These are phyloP conservation scores for Penaeus vannamei DNA, from an alignment of 1,140 invertebrate species.

Conservation along the genomic window DNA sequence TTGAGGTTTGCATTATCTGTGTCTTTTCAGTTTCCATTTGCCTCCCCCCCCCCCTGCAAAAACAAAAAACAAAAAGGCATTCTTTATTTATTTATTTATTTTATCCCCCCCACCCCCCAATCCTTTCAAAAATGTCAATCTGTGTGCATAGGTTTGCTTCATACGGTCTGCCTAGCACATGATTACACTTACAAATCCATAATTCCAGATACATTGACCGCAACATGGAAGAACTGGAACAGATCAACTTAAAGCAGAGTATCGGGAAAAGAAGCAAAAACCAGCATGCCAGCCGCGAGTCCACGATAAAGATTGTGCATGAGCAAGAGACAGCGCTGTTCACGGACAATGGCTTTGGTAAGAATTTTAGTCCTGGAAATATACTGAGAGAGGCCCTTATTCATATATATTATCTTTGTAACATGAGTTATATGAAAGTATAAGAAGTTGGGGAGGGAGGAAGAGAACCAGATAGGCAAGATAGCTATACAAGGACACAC, in stretches of 20 bases:
- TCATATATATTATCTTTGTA: background rate
- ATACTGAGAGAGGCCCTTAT: background rate
- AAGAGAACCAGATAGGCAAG: background rate
- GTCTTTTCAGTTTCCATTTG: too few species aligned
- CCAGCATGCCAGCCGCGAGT: conserved; percentile 53
- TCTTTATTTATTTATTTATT: too few species aligned
- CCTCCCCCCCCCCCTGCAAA: too few species aligned
- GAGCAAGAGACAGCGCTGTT: conserved; percentile 51
- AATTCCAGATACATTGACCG: conserved; percentile 57
- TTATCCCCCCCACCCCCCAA: too few species aligned
- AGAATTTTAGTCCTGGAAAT: background rate
- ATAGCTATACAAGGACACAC: background rate
- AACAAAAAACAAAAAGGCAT: too few species aligned
- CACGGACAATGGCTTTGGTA: conserved; percentile 47
- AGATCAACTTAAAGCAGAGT: conserved; percentile 48
- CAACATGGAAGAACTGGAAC: conserved; percentile 48
- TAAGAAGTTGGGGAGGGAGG: background rate
- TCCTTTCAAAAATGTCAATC: too few species aligned
- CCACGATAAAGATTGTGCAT: conserved; percentile 38
- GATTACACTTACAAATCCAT: background rate
- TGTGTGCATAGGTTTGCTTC: too few species aligned
- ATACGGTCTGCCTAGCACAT: too few species aligned
- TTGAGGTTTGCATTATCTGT: too few species aligned
- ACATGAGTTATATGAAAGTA: background rate
- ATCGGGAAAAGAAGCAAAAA: conserved; percentile 37